Evolutionary conservation across 2,888 invertebrate genomes (phyloP).

Genomic region (Tridacna crocea): DNA sequence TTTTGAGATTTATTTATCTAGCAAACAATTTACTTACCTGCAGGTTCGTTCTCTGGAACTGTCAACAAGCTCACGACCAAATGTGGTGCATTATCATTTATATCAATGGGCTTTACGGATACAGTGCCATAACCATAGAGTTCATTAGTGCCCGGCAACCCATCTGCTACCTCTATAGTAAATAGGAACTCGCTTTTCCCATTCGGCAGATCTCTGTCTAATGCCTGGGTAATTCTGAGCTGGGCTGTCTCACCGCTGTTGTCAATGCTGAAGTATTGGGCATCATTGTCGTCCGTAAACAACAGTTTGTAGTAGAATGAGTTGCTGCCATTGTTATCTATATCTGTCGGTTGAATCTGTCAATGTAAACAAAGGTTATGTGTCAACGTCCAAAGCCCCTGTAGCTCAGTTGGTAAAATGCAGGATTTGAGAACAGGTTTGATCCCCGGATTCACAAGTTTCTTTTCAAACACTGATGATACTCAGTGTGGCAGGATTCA

Average conservation of each 20-base stretch:
- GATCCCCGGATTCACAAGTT: no score
- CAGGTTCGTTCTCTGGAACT: constrained; percentile 43
- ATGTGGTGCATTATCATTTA: constrained; percentile 98
- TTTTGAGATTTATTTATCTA: no score
- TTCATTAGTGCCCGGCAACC: constrained; percentile 45
- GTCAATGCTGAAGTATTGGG: constrained; percentile 93
- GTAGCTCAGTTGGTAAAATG: no score
- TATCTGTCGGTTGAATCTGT: constrained; percentile 97
- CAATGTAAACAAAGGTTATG: not conserved
- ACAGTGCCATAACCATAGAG: constrained; percentile 94
- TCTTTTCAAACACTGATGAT: no score
- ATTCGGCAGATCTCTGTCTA: constrained; percentile 98
- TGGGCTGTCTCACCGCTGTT: constrained; percentile 92
- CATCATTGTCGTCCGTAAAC: constrained; percentile 57
- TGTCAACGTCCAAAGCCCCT: no score
- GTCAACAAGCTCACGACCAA: constrained; percentile 85
- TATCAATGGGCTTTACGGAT: constrained; percentile 97
- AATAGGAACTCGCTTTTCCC: constrained; percentile 89
- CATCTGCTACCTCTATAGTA: constrained; percentile 81
- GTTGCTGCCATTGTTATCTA: constrained; percentile 97
- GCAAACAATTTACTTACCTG: constrained; percentile 85
- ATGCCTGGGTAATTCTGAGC: constrained; percentile 95
- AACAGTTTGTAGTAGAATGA: constrained; percentile 92
- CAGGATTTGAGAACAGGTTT: no score
- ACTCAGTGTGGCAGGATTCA: no score